Evolutionary conservation across 23 tunicate genomes (phyloP), one percentile per base, ranked within the genome.

Genomic region (Styela clava): DNA sequence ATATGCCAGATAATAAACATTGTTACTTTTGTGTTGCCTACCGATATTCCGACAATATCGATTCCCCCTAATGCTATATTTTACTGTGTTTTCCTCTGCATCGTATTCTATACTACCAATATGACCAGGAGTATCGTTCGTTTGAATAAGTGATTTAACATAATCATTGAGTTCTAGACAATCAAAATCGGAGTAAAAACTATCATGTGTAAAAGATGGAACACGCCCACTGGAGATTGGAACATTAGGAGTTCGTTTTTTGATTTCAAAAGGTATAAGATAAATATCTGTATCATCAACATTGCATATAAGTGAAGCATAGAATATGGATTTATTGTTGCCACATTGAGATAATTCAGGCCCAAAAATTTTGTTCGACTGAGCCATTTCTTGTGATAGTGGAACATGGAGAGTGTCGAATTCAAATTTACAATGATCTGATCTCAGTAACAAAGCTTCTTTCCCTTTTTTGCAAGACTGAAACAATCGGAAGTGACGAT

Each of bases 21-120:
- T 51, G 63, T 91, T 91, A 74, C 90, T 91, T 78, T 85, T 91
- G 52, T 91, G 97, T 77, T 91, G 89, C 7, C 97, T 68, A 2
- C 70, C 70, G 29, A 91, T 86, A 35, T 82, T 91, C 22, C 64
- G 69, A 67, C 97, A 91, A 86, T 82, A 91, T 36, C 90, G 77
- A 20, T 88, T 67, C 12, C 89, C 89, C 62, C 52, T 31, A 21
- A 91, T 78, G 70, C 86, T 85, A 86, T 77, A 86, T 56, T 68
- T 23, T 0, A 91, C 74, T 2, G 62, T 34, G 9, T 82, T 56
- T 56, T 56, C 70, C 12, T 44, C 56, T 12, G 7, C 9, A 12
- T 44, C 56, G 12, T 44, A 44, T 44, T 44, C 56, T 44, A 44
- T 12, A 44, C 56, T 44, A 12, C 56, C 56, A 44, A 44, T 44